phyloP scores from a whole-genome alignment of 2,113 vertebrate genomes.

The Myanophis thanlyinensis region DNA sequence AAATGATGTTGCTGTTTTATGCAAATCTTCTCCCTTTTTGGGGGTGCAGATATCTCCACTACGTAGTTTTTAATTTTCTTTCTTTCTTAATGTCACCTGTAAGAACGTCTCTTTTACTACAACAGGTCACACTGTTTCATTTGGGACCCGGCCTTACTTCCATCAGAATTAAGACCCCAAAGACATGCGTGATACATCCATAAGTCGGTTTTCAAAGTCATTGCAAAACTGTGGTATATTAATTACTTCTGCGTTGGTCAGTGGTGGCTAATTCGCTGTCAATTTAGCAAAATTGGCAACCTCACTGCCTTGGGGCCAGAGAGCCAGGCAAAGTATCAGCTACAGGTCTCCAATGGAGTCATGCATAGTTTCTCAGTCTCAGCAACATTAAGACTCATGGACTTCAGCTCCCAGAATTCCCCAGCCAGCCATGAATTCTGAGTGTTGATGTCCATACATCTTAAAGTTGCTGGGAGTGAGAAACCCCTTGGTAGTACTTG shows the following conservation, averaged over 20 bases:
- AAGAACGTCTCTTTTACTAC: background rate
- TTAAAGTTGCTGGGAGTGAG: background rate
- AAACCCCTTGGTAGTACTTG: background rate
- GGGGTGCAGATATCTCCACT: too few relatives aligned
- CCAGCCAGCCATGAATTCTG: background rate
- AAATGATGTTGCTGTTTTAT: background rate
- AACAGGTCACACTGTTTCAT: background rate
- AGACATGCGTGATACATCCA: background rate
- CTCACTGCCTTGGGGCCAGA: background rate
- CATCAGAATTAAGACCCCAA: background rate
- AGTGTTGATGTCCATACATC: background rate
- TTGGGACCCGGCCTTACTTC: too few relatives aligned
- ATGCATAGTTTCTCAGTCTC: background rate
- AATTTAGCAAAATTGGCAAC: background rate
- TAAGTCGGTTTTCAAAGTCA: background rate
- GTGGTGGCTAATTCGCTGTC: background rate
- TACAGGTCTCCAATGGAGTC: background rate
- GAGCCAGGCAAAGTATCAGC: background rate
- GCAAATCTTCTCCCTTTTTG: too few relatives aligned
- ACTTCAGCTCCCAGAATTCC: background rate
- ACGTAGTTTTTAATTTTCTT: background rate
- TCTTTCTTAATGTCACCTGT: too few relatives aligned
- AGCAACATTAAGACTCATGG: background rate
- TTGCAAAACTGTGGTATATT: background rate
- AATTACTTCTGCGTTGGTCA: background rate